Conservation (phyloP, 2,113 vertebrate genomes). For the Antennarius striatus region DNA sequence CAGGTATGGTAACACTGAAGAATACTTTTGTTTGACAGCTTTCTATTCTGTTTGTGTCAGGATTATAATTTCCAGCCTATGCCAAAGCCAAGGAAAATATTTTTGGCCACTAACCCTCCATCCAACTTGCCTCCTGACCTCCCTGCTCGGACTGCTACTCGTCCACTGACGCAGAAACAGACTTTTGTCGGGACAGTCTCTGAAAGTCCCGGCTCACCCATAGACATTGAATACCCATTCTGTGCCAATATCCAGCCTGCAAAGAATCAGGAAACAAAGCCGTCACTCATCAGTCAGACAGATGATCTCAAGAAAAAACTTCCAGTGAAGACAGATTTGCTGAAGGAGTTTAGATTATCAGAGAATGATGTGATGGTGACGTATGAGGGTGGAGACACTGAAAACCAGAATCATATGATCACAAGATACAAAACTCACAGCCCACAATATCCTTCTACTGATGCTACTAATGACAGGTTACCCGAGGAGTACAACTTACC, state of each 20-base stretch:
- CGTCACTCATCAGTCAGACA: slow-evolving; percentile 34
- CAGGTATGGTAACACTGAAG: too few relatives aligned
- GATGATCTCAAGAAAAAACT: slow-evolving; percentile 70
- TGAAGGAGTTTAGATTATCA: slow-evolving; percentile 26
- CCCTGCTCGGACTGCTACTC: slow-evolving; percentile 28
- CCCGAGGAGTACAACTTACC: slow-evolving; percentile 76
- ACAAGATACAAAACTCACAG: background rate
- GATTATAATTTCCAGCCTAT: slow-evolving; percentile 32
- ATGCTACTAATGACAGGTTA: slow-evolving; percentile 4
- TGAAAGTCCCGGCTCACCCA: background rate
- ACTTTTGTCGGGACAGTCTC: slow-evolving; percentile 12
- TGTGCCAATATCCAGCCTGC: background rate
- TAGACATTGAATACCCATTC: background rate
- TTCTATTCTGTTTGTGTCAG: too few relatives aligned
- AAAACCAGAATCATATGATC: slow-evolving; percentile 54
- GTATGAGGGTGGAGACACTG: background rate
- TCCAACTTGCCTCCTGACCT: slow-evolving; percentile 51
- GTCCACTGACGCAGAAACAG: slow-evolving; percentile 28
- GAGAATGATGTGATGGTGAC: slow-evolving; percentile 27
- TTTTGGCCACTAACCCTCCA: background rate
- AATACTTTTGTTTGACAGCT: too few relatives aligned
- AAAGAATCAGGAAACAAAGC: slow-evolving; percentile 45
- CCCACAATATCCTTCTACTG: background rate
- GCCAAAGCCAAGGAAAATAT: slow-evolving; percentile 39
- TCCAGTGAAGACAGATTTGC: slow-evolving; percentile 44